A percentile compares a stretch with the other conserved stretches of the same genome.
Evolutionary conservation across 2,797 vertebrate species (phyloP).

Genomic region (Hephaestus fuliginosus): DNA sequence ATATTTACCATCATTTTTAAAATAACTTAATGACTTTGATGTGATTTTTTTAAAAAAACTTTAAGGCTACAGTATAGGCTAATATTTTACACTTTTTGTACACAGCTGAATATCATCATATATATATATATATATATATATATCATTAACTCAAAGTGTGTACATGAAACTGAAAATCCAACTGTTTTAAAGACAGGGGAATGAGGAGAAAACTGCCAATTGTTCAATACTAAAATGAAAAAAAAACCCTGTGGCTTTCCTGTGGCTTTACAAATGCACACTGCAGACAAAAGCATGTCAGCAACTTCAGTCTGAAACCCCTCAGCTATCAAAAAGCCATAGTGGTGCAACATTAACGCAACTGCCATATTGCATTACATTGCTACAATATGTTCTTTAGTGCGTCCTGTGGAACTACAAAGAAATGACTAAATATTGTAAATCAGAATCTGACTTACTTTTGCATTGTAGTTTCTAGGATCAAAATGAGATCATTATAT

Average conservation of each 20-base stretch:
- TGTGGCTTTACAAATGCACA: slow-evolving; percentile 21
- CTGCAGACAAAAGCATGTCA: slow-evolving; percentile 34
- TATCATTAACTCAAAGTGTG: background rate
- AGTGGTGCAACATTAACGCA: slow-evolving; percentile 37
- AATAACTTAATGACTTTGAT: background rate
- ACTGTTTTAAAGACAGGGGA: background rate
- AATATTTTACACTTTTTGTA: background rate
- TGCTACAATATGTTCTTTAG: background rate
- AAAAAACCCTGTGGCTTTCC: slow-evolving; percentile 33
- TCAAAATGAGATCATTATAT: background rate
- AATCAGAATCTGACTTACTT: background rate
- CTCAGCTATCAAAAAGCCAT: slow-evolving; percentile 32
- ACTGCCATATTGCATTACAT: slow-evolving; percentile 25
- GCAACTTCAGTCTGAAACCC: slow-evolving; percentile 10
- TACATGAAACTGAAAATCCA: background rate
- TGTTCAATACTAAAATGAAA: slow-evolving; percentile 5
- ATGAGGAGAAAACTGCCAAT: slow-evolving; percentile 17
- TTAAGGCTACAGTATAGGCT: background rate
- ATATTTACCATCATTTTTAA: background rate
- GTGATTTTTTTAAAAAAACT: background rate
- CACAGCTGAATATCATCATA: background rate
- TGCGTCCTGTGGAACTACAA: background rate
- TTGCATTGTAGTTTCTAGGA: background rate
- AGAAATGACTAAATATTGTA: slow-evolving; percentile 7
- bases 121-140: no score